Base-by-base conservation (phyloP, 2,113 vertebrate species). In the Antennarius striatus region DNA sequence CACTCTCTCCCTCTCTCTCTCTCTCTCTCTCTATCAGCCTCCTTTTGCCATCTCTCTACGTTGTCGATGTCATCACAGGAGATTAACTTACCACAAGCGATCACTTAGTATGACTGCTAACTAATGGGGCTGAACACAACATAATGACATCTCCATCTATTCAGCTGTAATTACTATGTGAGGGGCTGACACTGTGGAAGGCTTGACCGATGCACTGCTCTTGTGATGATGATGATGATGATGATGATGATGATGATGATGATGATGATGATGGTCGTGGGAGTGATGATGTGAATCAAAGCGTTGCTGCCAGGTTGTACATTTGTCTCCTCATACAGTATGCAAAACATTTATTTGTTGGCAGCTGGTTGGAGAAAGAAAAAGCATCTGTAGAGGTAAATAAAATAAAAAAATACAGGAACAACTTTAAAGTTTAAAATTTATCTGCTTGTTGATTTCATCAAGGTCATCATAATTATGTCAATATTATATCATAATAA, bases 31-130 rank as follows among this genome's bases (percentile, higher is more conserved):
- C 72, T 80, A 63, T 77, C 16, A 61, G 65, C 71, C 10, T 10
- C 39, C 39, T 40, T 10, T 10, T 12, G 11, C 42, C 42, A 43
- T 10, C 11, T 12, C 7, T 43, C 42, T 10, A 3, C 10, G 42
- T 12, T 43, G 9, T 43, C 69, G 60, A 75, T 77, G 77, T 71
- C 75, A 82, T 87, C 80, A 79, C 40, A 50, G 5, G 50, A 63
- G 67, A 80, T 72, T 53, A 71, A 52, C 63, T 72, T 72, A 81
- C 59, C 65, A 77, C 28, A 10, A 81, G 67, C 70, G 70, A 67
- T 70, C 63, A 67, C 53, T 82, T 85, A 62, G 74, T 70, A 77
- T 45, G 73, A 71, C 52, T 58, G 56, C 53, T 45, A 49, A 63
- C 66, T 72, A 82, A 79, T 65, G 62, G 78, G 48, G 42, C 57